These are phyloP conservation scores for Alces alces DNA, from an alignment of 2,113 vertebrate species.

Conservation along the genomic window DNA sequence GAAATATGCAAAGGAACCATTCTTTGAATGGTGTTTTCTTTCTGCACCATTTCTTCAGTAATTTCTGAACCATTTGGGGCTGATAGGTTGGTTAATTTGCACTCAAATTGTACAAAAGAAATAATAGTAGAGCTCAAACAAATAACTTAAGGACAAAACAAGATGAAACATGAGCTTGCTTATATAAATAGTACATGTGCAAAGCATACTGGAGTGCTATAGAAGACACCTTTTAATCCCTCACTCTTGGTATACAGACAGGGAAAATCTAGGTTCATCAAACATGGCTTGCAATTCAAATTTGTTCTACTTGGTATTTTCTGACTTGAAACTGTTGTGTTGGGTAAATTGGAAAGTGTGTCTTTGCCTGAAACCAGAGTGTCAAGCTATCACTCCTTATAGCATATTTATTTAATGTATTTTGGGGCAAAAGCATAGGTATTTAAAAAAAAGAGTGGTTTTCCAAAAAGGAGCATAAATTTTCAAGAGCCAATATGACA, in stretches of 20 bases:
- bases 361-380: not conserved
- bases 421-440: not conserved
- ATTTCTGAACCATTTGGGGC: not conserved
- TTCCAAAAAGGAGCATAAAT: not conserved
- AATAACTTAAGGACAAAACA: not conserved
- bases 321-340: not conserved
- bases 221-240: not conserved
- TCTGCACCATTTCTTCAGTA: not conserved
- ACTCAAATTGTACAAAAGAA: not conserved
- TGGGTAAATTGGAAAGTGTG: not conserved
- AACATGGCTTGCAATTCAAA: not conserved
- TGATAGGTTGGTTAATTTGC: not conserved
- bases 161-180: not conserved
- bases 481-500: not conserved
- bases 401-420: not conserved
- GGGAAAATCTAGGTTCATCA: not conserved
- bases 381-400: not conserved
- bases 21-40: not conserved
- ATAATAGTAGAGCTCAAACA: not conserved
- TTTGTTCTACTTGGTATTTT: not conserved
- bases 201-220: not conserved
- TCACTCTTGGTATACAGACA: not conserved
- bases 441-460: not conserved
- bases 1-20: not conserved
- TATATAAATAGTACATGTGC: not conserved